Evolutionary conservation across 1,140 invertebrate genomes (phyloP), one percentile per base, ranked within the genome.

Genomic region (Goniozus legneri): DNA sequence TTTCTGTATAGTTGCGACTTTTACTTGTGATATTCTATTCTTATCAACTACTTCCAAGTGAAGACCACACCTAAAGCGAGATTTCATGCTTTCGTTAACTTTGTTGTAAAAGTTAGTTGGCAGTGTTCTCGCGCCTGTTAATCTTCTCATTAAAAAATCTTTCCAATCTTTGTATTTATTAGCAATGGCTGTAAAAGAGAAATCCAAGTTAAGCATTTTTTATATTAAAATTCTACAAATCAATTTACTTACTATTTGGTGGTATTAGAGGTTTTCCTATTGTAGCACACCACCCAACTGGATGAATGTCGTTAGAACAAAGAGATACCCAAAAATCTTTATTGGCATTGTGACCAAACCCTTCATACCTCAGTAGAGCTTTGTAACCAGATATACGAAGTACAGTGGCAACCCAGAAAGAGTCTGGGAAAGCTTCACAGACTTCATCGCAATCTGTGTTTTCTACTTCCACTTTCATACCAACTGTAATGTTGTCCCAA

Each of bases 321-420:
- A 98, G 77, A 63, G 94, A 95, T 1, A 97, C 86, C 94, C 94
- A 98, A 73, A 97, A 97, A 73, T 97, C 95, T 71, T 92, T 89
- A 7, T 85, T 84, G 24, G 80, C 74, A 74, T 95, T 92, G 57
- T 83, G 82, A 1, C 89, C 92, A 74, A 95, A 97, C 8, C 94
- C 95, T 77, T 97, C 95, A 74, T 95, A 97, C 41, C 94, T 80
- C 56, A 98, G 73, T 37, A 94, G 71, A n/a, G 91, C 92, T 78
- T 92, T 92, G 64, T 96, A 97, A 16, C 92, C 92, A 76, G 88
- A 87, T 50, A 97, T 86, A 69, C 89, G 86, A 20, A 94, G 78
- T 19, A 97, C 92, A 45, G 91, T 92, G 31, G 94, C 93, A 34
- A 97, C 93, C 94, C 94, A 98, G 75, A 92, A 96, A 8, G 89